Evolutionary conservation across 2,888 invertebrate genomes (phyloP).

Genomic region (Synanthedon myopaeformis): DNA sequence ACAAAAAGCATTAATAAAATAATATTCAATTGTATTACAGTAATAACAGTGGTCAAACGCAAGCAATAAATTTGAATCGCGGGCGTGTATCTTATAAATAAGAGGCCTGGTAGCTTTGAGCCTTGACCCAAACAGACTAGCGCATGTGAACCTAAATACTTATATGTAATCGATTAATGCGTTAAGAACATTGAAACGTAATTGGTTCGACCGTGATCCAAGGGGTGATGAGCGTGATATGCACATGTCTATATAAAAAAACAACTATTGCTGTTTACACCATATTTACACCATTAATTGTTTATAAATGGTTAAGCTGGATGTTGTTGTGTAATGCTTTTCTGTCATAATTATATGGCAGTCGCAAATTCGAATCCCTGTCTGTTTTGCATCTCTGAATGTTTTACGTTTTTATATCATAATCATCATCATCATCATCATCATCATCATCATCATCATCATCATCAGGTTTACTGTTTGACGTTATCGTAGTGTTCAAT

Average conservation of each 20-base stretch:
- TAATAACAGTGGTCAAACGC: conserved; percentile 37
- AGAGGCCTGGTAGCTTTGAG: conserved; percentile 1
- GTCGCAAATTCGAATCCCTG: no score
- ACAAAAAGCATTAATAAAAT: conserved; percentile 28
- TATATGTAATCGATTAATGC: not conserved
- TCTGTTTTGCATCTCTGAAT: no score
- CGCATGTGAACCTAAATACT: not conserved
- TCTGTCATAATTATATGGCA: no score
- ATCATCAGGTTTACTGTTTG: no score
- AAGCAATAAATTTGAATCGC: conserved; percentile 44
- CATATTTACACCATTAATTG: no score
- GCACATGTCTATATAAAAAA: not conserved
- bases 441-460: no score
- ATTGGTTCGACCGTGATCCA: not conserved
- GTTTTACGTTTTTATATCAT: no score
- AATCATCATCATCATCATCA: no score
- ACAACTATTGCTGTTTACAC: no score
- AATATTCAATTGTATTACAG: conserved; percentile 45
- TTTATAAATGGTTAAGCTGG: no score
- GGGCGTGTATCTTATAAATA: conserved; percentile 19
- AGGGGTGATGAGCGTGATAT: not conserved
- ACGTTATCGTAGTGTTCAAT: no score
- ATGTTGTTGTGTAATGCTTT: no score
- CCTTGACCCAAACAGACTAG: conserved; percentile 21
- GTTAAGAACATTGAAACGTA: not conserved